Base-by-base conservation (phyloP, 2,113 vertebrate genomes). In the Dicaeum eximium region DNA sequence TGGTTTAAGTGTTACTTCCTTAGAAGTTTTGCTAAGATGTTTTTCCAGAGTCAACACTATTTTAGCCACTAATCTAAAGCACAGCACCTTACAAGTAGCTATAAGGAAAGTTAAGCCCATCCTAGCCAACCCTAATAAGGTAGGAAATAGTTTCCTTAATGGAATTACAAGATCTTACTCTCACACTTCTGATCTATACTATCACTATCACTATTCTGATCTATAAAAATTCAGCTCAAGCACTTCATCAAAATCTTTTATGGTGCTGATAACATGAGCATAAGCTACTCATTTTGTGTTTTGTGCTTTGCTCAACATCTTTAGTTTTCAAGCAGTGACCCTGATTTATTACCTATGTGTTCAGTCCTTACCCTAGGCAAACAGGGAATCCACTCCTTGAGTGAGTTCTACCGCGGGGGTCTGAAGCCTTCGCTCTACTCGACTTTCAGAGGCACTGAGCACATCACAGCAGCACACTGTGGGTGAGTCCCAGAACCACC, bases 401-500 rank as follows among this genome's bases (percentile, higher is more conserved):
- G 13, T 0, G 0, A 35, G 18, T 64, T 69, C 60, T 85, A 15
- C 7, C 31, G 20, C 0, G 1, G 7, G 7, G 19, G 24, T 44
- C 38, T 11, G 67, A 81, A 80, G 7, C 22, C 25, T 66, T 45
- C 4, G 1, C n/a, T 62, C 38, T 5, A 11, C 22, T 44, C 3
- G 1, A 3, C n/a, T 56, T 79, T 37, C 40, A 81, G 35, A 0
- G 3, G 17, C 13, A 35, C 10, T 6, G 5, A 58, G 20, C 27
- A 48, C 35, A 33, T 22, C 38, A 9, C 38, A 60, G 13, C 2
- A 31, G 28, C 47, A 22, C 2, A 5, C 11, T 7, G 2, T 21
- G 28, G 11, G 5, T 7, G 15, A 37, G 61, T 14, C 24, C 15
- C 25, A 24, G 24, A 40, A 35, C 3, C 18, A 33, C 35, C 40